phyloP scores from a whole-genome alignment of 1,140 invertebrate genomes.

The Drosophila punjabiensis region DNA sequence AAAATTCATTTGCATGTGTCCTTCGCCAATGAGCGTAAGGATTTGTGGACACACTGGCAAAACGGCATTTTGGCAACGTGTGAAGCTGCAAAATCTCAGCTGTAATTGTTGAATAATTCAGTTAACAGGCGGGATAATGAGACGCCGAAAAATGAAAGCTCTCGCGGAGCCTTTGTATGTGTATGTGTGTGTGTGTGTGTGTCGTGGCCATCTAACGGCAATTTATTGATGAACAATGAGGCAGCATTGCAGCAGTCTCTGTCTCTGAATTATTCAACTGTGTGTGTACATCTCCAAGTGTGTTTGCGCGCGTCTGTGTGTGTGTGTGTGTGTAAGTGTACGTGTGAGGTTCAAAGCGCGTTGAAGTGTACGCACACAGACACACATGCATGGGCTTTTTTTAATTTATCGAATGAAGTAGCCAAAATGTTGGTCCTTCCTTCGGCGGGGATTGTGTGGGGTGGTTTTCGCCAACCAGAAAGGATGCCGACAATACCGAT shows the following conservation, averaged over 20 bases:
- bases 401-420: constrained; percentile 68
- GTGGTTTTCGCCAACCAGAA: constrained; percentile 45
- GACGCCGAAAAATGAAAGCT: constrained; percentile 53
- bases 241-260: constrained; percentile 59
- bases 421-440: constrained; percentile 51
- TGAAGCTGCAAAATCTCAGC: constrained; percentile 65
- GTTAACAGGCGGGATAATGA: constrained; percentile 55
- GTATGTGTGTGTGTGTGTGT: constrained; percentile 19
- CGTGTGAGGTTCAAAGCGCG: constrained; percentile 50
- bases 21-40: constrained; percentile 56
- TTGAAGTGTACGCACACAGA: constrained; percentile 65
- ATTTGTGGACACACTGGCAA: constrained; percentile 64
- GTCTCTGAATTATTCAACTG: constrained; percentile 68
- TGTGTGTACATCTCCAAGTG: constrained; percentile 24
- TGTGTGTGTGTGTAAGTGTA: constrained; percentile 19
- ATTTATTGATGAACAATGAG: constrained; percentile 49
- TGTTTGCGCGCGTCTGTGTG: constrained; percentile 18
- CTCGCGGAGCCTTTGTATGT: neutral
- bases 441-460: constrained; percentile 47
- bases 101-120: constrained; percentile 67
- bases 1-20: constrained; percentile 68
- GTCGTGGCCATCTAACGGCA: constrained; percentile 29
- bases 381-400: constrained; percentile 44
- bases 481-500: constrained; percentile 17
- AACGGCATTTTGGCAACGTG: constrained; percentile 51